Evolutionary conservation across 1,140 invertebrate genomes (phyloP).

Genomic region (Lysiphlebus fabarum): DNA sequence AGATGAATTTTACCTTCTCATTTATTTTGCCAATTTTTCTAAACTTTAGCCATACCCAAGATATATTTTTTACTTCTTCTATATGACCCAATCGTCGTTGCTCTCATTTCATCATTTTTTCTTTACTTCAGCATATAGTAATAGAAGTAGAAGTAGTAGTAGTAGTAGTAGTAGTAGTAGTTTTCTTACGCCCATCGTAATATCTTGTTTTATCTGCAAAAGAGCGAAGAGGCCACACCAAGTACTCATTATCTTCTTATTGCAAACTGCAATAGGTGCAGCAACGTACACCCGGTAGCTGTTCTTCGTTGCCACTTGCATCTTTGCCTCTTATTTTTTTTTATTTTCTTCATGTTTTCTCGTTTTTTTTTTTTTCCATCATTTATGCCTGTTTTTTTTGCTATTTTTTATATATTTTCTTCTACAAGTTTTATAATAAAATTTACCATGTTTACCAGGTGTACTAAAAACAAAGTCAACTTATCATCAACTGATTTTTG

Average conservation of each 20-base stretch:
- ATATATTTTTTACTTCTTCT: conserved; percentile 17
- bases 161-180: too few relatives aligned
- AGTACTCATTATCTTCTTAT: conserved; percentile 28
- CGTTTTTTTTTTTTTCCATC: conserved; percentile 1
- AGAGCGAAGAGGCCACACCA: conserved; percentile 18
- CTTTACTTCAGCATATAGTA: background rate
- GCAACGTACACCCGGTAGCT: conserved; percentile 14
- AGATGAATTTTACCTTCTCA: background rate
- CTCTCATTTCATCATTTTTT: conserved; percentile 14
- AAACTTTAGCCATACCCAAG: background rate
- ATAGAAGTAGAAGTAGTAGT: background rate
- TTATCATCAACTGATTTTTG: background rate
- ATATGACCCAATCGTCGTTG: background rate
- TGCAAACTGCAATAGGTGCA: conserved; percentile 6
- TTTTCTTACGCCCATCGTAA: conserved; percentile 30
- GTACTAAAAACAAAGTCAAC: background rate
- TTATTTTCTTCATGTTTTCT: conserved; percentile 7
- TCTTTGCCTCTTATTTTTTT: conserved; percentile 14
- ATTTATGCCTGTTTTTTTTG: conserved; percentile 6
- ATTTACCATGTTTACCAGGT: background rate
- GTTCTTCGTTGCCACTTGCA: conserved; percentile 5
- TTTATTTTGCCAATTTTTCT: background rate
- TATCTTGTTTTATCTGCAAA: conserved; percentile 33
- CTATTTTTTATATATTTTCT: conserved; percentile 8
- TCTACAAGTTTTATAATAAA: conserved; percentile 5